These are phyloP conservation scores for Antrozous pallidus DNA, from an alignment of 2,797 vertebrate species.

Conservation along the genomic window DNA sequence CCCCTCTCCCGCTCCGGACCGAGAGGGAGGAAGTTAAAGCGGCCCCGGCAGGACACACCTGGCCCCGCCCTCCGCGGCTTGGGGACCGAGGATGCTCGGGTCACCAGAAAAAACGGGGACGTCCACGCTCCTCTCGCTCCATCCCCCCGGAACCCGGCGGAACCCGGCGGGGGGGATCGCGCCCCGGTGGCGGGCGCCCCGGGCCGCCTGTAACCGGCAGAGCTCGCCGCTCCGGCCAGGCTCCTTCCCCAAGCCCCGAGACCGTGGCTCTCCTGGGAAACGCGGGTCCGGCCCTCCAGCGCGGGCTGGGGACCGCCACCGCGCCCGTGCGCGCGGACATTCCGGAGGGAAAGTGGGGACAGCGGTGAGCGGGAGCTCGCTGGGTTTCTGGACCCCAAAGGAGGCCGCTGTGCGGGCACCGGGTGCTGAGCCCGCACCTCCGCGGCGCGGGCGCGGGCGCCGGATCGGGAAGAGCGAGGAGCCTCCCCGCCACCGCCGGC, in stretches of 20 bases:
- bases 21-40: not conserved
- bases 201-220: slow-evolving; percentile 8
- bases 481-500: not conserved
- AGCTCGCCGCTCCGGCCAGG: not conserved
- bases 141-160: not conserved
- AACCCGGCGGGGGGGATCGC: not conserved
- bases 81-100: not conserved
- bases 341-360: not conserved
- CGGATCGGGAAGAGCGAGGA: not conserved
- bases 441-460: not conserved
- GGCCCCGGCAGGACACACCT: not conserved
- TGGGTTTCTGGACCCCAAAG: not conserved
- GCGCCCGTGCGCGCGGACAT: not conserved
- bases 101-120: not conserved
- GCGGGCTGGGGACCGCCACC: not conserved
- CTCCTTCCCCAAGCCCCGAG: not conserved
- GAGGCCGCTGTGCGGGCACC: not conserved
- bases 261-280: not conserved
- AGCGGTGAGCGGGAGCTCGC: not conserved
- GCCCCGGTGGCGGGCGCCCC: slow-evolving; percentile 12
- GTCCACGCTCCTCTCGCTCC: not conserved
- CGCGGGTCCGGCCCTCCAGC: not conserved
- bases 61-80: not conserved
- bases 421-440: not conserved
- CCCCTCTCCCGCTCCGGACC: not conserved